phyloP scores from a whole-genome alignment of 2,888 invertebrate genomes.

The Oscheius myriophilus region DNA sequence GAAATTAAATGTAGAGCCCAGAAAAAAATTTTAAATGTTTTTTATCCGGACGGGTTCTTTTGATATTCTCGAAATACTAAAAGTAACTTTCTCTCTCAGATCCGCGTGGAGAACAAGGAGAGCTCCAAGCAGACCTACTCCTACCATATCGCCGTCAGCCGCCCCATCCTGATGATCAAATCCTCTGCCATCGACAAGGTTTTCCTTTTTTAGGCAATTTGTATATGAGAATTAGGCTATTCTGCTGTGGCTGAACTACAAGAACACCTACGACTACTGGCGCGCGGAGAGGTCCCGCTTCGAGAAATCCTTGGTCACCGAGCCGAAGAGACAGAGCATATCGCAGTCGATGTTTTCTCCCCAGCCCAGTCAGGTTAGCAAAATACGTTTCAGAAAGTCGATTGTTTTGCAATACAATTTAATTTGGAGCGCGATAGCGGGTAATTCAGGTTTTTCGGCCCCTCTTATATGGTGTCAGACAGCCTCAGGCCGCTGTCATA shows the following conservation, averaged over 20 bases:
- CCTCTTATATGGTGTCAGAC: too few species aligned
- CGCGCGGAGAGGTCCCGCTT: constrained; percentile 80
- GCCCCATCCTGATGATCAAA: constrained; percentile 94
- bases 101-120: constrained; percentile 64
- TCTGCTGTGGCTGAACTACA: constrained; percentile 97
- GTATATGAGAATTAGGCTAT: constrained; percentile 77
- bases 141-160: constrained; percentile 81
- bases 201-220: neutral
- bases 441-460: too few species aligned
- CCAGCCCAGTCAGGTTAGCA: constrained; percentile 23
- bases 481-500: too few species aligned
- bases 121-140: constrained; percentile 48
- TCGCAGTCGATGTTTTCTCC: constrained; percentile 29
- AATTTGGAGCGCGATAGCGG: too few species aligned
- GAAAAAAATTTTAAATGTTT: too few species aligned
- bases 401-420: too few species aligned
- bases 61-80: too few species aligned
- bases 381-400: too few species aligned
- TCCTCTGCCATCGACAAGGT: constrained; percentile 93
- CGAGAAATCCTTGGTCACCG: constrained; percentile 18
- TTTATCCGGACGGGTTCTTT: too few species aligned
- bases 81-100: too few species aligned
- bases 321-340: constrained; percentile 18
- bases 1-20: too few species aligned
- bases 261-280: constrained; percentile 99